phyloP scores from a whole-genome alignment of 2,888 invertebrate genomes.

The Cheilosia vernalis region DNA sequence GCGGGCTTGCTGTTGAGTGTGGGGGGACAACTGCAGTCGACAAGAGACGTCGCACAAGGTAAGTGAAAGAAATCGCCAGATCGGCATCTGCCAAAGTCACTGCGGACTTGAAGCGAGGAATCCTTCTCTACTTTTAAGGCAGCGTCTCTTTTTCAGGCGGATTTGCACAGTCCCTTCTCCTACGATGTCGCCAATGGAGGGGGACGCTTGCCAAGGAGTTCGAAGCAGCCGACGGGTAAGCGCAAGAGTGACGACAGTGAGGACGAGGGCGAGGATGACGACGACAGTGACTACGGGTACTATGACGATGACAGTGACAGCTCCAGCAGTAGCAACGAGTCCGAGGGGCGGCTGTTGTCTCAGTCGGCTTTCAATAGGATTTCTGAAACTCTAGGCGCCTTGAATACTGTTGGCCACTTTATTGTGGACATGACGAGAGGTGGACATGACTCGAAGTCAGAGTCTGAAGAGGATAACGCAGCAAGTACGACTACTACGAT shows the following conservation, averaged over 20 bases:
- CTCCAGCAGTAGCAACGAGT: slow-evolving; percentile 79
- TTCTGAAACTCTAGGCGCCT: slow-evolving; percentile 89
- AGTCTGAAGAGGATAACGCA: slow-evolving; percentile 65
- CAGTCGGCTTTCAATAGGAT: slow-evolving; percentile 86
- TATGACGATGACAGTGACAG: slow-evolving; percentile 74
- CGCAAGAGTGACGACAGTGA: slow-evolving; percentile 77
- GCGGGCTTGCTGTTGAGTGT: slow-evolving; percentile 23
- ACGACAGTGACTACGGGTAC: slow-evolving; percentile 46
- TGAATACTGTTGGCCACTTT: slow-evolving; percentile 93
- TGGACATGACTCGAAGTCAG: slow-evolving; percentile 80
- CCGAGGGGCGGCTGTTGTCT: slow-evolving; percentile 85
- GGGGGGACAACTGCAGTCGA: slow-evolving; percentile 16
- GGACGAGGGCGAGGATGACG: slow-evolving; percentile 78
- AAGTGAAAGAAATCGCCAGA: slow-evolving; percentile 21
- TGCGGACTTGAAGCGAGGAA: slow-evolving; percentile 75
- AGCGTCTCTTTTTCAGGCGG: slow-evolving; percentile 83
- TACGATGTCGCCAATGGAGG: slow-evolving; percentile 65
- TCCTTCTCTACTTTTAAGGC: slow-evolving; percentile 82
- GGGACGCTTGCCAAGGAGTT: slow-evolving; percentile 40
- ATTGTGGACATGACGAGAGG: slow-evolving; percentile 91
- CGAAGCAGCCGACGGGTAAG: slow-evolving; percentile 67
- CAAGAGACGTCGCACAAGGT: slow-evolving; percentile 32
- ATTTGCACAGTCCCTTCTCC: slow-evolving; percentile 78
- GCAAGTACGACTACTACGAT: slow-evolving; percentile 28
- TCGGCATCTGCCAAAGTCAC: slow-evolving; percentile 11